Conservation (phyloP, 1,140 invertebrate genomes). For the Drosophila bifasciata region DNA sequence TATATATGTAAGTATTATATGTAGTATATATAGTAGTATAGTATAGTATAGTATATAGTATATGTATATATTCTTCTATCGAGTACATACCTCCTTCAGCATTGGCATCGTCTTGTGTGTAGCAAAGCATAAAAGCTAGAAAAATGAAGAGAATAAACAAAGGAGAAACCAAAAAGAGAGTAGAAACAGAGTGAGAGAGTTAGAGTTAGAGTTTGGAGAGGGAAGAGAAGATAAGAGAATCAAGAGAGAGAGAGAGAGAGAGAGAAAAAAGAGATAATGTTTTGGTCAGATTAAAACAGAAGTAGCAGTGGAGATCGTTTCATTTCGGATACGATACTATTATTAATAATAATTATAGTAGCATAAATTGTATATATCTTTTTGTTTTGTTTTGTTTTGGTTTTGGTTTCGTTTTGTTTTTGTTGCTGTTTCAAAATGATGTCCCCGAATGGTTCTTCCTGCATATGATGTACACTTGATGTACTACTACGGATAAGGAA, state of each 20-base stretch:
- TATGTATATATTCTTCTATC: conserved; percentile 39
- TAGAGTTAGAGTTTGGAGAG: conserved; percentile 70
- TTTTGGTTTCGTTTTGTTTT: background rate
- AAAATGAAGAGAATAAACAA: conserved; percentile 78
- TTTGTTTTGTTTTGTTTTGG: background rate
- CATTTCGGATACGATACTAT: conserved; percentile 18
- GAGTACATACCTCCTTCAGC: conserved; percentile 93
- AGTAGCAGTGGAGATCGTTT: conserved; percentile 48
- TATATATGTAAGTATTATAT: conserved; percentile 24
- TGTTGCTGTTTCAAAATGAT: no score
- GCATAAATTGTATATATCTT: background rate
- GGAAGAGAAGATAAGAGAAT: conserved; percentile 72
- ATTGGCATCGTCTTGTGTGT: conserved; percentile 94
- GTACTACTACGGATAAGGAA: no score
- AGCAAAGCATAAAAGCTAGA: conserved; percentile 95
- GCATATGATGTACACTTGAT: no score
- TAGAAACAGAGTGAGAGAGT: conserved; percentile 26
- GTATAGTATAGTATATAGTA: background rate
- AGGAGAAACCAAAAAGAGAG: conserved; percentile 60
- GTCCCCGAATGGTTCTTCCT: no score
- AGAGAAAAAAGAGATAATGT: conserved; percentile 78
- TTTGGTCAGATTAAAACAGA: conserved; percentile 79
- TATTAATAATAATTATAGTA: conserved; percentile 1
- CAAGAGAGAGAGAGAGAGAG: conserved; percentile 73
- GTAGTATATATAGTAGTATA: background rate